These are phyloP conservation scores for Hydraecia micacea DNA, from an alignment of 2,888 invertebrate genomes.

Conservation along the genomic window DNA sequence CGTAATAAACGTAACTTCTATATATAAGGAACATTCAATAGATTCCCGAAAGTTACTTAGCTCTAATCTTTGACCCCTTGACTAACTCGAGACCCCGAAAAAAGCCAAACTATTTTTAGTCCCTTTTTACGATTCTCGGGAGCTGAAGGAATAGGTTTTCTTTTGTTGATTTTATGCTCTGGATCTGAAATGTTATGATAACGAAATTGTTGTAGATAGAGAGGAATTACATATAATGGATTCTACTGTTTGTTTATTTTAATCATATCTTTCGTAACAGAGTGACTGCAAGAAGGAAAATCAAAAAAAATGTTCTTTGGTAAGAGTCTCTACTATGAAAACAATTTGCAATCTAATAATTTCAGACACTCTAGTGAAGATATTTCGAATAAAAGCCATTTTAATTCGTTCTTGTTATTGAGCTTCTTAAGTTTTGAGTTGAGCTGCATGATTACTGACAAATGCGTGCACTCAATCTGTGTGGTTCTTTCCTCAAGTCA, in stretches of 20 bases:
- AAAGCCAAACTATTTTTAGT: slow-evolving; percentile 12
- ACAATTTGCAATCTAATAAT: not conserved
- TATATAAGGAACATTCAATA: slow-evolving; percentile 21
- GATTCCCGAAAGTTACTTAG: not conserved
- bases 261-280: not conserved
- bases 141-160: not conserved
- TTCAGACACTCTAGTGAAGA: not conserved
- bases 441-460: not conserved
- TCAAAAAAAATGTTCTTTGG: not conserved
- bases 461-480: not conserved
- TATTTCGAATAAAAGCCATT: not conserved
- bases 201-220: not conserved
- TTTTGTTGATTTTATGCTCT: not conserved
- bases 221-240: not conserved
- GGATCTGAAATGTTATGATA: slow-evolving; percentile 2
- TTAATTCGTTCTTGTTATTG: not conserved
- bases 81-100: not conserved
- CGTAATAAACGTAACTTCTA: slow-evolving; percentile 26
- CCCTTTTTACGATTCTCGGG: not conserved
- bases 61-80: slow-evolving; percentile 21
- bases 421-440: no score
- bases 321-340: not conserved
- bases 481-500: no score
- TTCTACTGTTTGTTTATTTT: not conserved
- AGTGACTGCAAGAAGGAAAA: not conserved